Evolutionary conservation across 2,113 vertebrate genomes (phyloP), one percentile per base, ranked within the genome.

Genomic region (Ia io): DNA sequence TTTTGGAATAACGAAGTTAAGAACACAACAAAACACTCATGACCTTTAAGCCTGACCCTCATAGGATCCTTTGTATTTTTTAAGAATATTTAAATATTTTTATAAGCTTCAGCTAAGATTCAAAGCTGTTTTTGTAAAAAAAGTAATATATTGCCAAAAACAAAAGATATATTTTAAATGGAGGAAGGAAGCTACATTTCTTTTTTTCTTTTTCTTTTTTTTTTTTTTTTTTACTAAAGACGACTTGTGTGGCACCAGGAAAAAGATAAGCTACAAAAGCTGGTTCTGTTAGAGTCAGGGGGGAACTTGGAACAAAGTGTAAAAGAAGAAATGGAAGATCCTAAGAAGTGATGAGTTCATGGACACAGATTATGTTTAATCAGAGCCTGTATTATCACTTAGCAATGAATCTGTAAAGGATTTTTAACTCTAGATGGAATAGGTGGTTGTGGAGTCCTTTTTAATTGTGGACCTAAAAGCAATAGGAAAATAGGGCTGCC

Each of bases 11-110:
- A 91, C 42, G 82, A 93, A 80, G n/a, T 22, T 88, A 35, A 84
- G 40, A 17, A 12, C 65, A 49, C 23, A 74, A 42, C 20, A 32
- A 47, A 20, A 71, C 84, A 73, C 35, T 53, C 10, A 11, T 17
- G 63, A 86, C 37, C 14, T 56, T 80, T 82, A 73, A 77, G 35
- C 22, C 22, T 69, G 42, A 85, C 22, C 49, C 77, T 94, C 32
- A 35, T 61, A 94, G 69, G 88, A 95, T 25, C 40, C 12, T 92
- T 88, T 35, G 49, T 59, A 61, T n/a, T 47, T 91, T 94, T 95
- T 85, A 90, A 70, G 23, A 47, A 51, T 47, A 10, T 44, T 91
- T 82, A 84, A 92, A 90, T 25, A 28, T 76, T 56, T 63, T 70
- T 63, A 56, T 69, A 77, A 74, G 59, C 30, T 67, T 95, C 11